These are phyloP conservation scores for Rhorus exstirpatorius DNA, from an alignment of 2,888 invertebrate genomes.

Conservation along the genomic window DNA sequence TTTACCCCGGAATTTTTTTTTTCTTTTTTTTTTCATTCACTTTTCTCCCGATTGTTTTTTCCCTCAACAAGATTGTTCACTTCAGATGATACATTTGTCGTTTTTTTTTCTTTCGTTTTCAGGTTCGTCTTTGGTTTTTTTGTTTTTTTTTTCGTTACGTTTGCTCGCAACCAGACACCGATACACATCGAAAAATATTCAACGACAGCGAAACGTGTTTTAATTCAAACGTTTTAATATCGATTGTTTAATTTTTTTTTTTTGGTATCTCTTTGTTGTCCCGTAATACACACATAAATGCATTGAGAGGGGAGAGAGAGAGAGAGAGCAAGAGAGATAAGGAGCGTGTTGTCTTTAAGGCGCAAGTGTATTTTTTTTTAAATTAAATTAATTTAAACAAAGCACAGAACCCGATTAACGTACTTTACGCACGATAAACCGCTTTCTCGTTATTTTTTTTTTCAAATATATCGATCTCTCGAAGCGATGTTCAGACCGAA, in stretches of 20 bases:
- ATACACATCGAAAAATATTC: constrained; percentile 80
- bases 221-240: constrained; percentile 80
- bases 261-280: constrained; percentile 1
- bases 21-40: constrained; percentile 6
- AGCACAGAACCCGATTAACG: neutral
- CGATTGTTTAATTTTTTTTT: constrained; percentile 71
- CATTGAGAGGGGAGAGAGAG: constrained; percentile 59
- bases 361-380: constrained; percentile 47
- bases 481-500: neutral
- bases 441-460: neutral
- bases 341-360: constrained; percentile 47
- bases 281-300: constrained; percentile 73
- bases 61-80: neutral
- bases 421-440: neutral
- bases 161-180: constrained; percentile 76
- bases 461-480: constrained; percentile 1
- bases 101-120: constrained; percentile 1
- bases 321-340: constrained; percentile 46
- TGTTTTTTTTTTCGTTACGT: constrained; percentile 23
- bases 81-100: neutral
- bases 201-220: constrained; percentile 81
- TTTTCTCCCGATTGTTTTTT: too few species aligned
- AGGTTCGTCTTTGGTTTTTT: constrained; percentile 27
- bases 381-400: constrained; percentile 21
- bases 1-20: neutral